Percentiles rank a stretch among this genome's conserved stretches.
Evolutionary conservation across 2,113 vertebrate genomes (phyloP).

Genomic region (Anolis carolinensis): DNA sequence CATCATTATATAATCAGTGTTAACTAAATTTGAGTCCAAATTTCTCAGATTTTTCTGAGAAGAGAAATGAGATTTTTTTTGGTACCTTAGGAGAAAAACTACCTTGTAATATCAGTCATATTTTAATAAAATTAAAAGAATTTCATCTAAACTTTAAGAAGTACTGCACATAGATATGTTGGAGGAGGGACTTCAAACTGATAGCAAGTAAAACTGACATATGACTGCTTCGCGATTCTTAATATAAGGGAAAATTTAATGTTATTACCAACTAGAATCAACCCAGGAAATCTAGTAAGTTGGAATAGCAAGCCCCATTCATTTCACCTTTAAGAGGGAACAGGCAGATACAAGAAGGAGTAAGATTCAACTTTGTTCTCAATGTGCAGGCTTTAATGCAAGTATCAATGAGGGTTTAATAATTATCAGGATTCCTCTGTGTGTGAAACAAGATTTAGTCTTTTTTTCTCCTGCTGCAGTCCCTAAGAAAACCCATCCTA

Average conservation of each 20-base stretch:
- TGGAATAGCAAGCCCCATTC: no score
- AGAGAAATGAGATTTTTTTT: no score
- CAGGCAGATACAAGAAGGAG: no score
- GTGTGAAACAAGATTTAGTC: background rate
- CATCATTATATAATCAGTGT: background rate
- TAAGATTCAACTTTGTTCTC: no score
- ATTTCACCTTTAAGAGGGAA: no score
- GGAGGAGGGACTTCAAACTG: no score
- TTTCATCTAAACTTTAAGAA: background rate
- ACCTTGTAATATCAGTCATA: background rate
- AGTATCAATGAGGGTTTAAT: background rate
- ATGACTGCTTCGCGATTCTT: background rate
- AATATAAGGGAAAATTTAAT: background rate
- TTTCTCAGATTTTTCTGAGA: background rate
- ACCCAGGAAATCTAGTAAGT: no score
- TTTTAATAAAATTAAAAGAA: background rate
- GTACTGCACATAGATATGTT: background rate
- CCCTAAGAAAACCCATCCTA: no score
- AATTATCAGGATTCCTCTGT: background rate
- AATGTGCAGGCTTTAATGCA: background rate
- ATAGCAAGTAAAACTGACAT: background rate
- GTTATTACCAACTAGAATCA: no score
- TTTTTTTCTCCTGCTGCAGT: no score
- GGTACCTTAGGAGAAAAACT: no score
- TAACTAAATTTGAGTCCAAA: background rate